phyloP scores from a whole-genome alignment of 2,113 vertebrate species.

The Tapirus terrestris region DNA sequence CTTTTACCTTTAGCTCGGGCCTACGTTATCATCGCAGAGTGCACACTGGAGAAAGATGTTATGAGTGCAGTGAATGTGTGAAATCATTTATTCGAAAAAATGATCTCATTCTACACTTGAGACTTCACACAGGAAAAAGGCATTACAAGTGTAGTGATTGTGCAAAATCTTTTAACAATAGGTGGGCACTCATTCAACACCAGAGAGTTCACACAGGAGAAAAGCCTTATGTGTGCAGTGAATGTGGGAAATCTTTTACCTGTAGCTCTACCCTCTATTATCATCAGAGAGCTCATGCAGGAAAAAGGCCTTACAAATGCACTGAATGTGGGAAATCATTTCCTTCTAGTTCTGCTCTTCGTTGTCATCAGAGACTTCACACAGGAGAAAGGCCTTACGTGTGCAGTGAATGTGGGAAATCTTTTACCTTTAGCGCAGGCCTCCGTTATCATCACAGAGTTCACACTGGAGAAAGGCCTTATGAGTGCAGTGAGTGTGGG shows the following conservation, averaged over 20 bases:
- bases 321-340: slow-evolving; percentile 17
- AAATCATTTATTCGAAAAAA: slow-evolving; percentile 44
- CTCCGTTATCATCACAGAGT: slow-evolving; percentile 51
- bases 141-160: slow-evolving; percentile 42
- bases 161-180: slow-evolving; percentile 45
- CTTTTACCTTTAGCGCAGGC: slow-evolving; percentile 26
- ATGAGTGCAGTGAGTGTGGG: slow-evolving; percentile 36
- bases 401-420: slow-evolving; percentile 42
- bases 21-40: slow-evolving; percentile 28
- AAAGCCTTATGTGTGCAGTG: slow-evolving; percentile 14
- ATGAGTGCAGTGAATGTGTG: not conserved
- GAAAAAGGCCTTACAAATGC: slow-evolving; percentile 32
- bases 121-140: slow-evolving; percentile 44
- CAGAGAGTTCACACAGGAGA: slow-evolving; percentile 50
- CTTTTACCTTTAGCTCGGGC: not conserved
- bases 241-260: slow-evolving; percentile 40
- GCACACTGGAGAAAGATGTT: slow-evolving; percentile 28
- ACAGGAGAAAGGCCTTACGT: slow-evolving; percentile 22
- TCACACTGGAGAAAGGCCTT: slow-evolving; percentile 39
- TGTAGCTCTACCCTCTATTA: slow-evolving; percentile 10
- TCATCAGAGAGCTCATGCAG: slow-evolving; percentile 37
- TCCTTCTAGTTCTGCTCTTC: slow-evolving; percentile 1
- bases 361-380: slow-evolving; percentile 41
- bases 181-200: slow-evolving; percentile 29
- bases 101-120: slow-evolving; percentile 28